Evolutionary conservation across 2,888 invertebrate genomes (phyloP).

Genomic region (Perizoma affinitatum): DNA sequence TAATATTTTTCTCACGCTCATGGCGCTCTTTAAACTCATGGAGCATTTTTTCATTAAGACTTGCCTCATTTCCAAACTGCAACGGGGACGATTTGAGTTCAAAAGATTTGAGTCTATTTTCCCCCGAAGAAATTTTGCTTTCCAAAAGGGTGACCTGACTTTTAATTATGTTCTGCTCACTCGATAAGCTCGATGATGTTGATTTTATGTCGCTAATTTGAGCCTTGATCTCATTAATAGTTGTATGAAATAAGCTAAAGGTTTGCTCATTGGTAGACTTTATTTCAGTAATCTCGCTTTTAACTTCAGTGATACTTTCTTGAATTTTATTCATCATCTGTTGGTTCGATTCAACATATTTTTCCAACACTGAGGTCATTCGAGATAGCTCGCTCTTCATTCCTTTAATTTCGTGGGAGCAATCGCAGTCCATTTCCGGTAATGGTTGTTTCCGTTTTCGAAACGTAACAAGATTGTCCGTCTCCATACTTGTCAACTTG

Average conservation of each 20-base stretch:
- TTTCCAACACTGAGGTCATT: slow-evolving; percentile 13
- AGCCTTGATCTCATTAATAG: slow-evolving; percentile 6
- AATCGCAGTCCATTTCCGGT: slow-evolving; percentile 1
- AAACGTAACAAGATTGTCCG: no score
- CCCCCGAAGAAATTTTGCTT: slow-evolving; percentile 4
- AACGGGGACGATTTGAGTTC: not conserved
- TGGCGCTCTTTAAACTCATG: slow-evolving; percentile 8
- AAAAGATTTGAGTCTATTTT: slow-evolving; percentile 11
- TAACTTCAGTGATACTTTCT: slow-evolving; percentile 12
- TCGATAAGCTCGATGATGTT: slow-evolving; percentile 7
- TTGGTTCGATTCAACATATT: slow-evolving; percentile 8
- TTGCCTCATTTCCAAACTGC: slow-evolving; percentile 3
- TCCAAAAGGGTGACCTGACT: slow-evolving; percentile 7
- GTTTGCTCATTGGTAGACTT: slow-evolving; percentile 13
- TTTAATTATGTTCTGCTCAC: slow-evolving; percentile 17
- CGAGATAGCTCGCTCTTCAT: slow-evolving; percentile 3
- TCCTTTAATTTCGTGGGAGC: slow-evolving; percentile 7
- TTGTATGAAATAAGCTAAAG: not conserved
- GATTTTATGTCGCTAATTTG: slow-evolving; percentile 15
- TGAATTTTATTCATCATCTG: slow-evolving; percentile 17
- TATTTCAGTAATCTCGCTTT: slow-evolving; percentile 9
- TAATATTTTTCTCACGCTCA: slow-evolving; percentile 36
- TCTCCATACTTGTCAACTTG: no score
- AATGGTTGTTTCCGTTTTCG: no score
- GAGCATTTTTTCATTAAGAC: slow-evolving; percentile 8